A percentile compares a stretch with the other conserved stretches of the same genome.
Evolutionary conservation across 2,888 invertebrate genomes (phyloP).

Genomic region (Brachylomia viminalis): DNA sequence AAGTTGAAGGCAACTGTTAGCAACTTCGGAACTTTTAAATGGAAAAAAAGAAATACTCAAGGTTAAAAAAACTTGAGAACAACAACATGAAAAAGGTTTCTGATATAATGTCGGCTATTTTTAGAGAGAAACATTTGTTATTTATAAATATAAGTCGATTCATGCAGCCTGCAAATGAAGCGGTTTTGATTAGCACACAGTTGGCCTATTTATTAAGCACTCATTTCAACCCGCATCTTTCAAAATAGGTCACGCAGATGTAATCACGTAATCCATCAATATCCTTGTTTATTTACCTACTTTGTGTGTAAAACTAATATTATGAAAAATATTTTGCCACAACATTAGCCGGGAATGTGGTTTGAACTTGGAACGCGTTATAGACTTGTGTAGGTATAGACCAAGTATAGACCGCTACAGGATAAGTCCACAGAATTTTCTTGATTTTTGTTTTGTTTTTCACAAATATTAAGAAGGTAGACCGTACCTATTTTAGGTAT

Average conservation of each 20-base stretch:
- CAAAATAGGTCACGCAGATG: conserved; percentile 60
- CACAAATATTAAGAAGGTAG: background rate
- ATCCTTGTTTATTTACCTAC: conserved; percentile 47
- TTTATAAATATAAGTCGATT: conserved; percentile 26
- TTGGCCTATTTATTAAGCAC: conserved; percentile 56
- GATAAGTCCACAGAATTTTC: background rate
- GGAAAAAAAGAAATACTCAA: conserved; percentile 4
- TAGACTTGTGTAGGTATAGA: background rate
- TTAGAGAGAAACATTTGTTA: conserved; percentile 12
- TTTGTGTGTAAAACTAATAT: conserved; percentile 19
- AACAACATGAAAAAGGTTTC: conserved; percentile 7
- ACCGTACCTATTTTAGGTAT: background rate
- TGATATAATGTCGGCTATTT: conserved; percentile 16
- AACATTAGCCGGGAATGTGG: background rate
- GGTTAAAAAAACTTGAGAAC: conserved; percentile 10
- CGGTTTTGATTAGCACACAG: conserved; percentile 52
- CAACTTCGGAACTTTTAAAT: background rate
- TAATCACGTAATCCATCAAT: conserved; percentile 60
- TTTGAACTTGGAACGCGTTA: background rate
- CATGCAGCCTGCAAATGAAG: conserved; percentile 50
- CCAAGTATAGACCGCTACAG: no score
- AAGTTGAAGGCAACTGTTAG: background rate
- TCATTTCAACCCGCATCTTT: conserved; percentile 42
- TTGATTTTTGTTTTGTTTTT: background rate
- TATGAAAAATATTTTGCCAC: conserved; percentile 22